Conservation (phyloP, 1,140 invertebrate genomes). For the Tetraneura akinire region DNA sequence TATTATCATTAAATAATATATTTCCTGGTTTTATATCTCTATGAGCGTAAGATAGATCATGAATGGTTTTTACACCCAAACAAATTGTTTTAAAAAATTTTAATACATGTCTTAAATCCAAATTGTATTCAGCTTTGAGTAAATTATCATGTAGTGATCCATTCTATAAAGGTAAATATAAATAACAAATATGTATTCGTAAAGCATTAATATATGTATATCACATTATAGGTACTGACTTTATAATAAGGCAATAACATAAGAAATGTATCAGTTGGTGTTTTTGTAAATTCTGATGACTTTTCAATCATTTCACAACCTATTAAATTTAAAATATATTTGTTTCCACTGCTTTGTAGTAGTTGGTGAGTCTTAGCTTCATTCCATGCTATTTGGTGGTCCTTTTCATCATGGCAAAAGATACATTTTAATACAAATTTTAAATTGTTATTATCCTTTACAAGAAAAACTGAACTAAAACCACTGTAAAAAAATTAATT, state of each 20-base stretch:
- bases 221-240: slow-evolving; percentile 61
- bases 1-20: slow-evolving; percentile 73
- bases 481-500: slow-evolving; percentile 65
- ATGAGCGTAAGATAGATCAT: slow-evolving; percentile 76
- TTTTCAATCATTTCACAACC: slow-evolving; percentile 42
- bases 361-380: slow-evolving; percentile 73
- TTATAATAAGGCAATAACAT: slow-evolving; percentile 78
- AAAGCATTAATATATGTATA: neutral
- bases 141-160: slow-evolving; percentile 77
- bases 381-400: slow-evolving; percentile 71
- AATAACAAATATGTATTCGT: neutral
- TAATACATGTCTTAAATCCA: slow-evolving; percentile 69
- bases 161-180: slow-evolving; percentile 61
- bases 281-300: slow-evolving; percentile 33
- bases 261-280: slow-evolving; percentile 69
- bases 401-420: slow-evolving; percentile 76
- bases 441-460: slow-evolving; percentile 71
- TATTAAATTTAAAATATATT: slow-evolving; percentile 32
- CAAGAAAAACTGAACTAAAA: slow-evolving; percentile 79
- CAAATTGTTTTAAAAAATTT: slow-evolving; percentile 75
- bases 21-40: slow-evolving; percentile 85
- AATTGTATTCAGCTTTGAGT: slow-evolving; percentile 65
- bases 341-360: neutral
- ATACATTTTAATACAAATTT: slow-evolving; percentile 82
- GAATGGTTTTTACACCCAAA: slow-evolving; percentile 74